phyloP scores from a whole-genome alignment of 2,113 vertebrate genomes.

The pig (Sus scrofa) region T2T-Sscrofa CM000824.6:51251501-51252000 shows the following conservation, averaged over 20 bases:
- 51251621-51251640: not conserved
- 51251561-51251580: not conserved
- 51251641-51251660: not conserved
- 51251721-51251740: not conserved
- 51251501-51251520: not conserved
- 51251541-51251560: not conserved
- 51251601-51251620: not conserved
- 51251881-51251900: not conserved
- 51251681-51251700: not conserved
- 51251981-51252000: not conserved
- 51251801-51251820: not conserved
- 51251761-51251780: not conserved
- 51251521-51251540: not conserved
- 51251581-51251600: not conserved
- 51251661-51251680: not conserved
- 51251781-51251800: not conserved
- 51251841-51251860: not conserved
- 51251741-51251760: not conserved
- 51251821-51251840: not conserved
- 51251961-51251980: not conserved
- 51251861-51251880: not conserved
- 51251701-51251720: not conserved
- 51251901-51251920: not conserved
- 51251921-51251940: constrained; percentile 24
- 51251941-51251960: not conserved